phyloP scores from a whole-genome alignment of 2,888 invertebrate genomes.

The Thelaira solivaga region DNA sequence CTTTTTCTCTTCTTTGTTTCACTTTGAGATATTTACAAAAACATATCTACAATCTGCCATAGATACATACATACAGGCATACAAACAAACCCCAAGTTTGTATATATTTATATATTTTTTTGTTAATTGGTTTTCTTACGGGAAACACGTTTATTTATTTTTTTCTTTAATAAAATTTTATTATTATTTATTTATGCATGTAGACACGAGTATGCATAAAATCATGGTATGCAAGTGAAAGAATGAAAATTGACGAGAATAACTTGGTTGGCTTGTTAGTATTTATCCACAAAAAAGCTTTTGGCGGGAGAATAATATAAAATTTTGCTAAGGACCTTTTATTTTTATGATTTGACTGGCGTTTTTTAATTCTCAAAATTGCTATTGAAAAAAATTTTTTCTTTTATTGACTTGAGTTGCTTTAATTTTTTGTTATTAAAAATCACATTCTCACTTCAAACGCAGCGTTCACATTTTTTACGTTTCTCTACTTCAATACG shows the following conservation, averaged over 20 bases:
- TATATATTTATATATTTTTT: too few relatives aligned
- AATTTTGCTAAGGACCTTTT: background rate
- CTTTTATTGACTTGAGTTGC: background rate
- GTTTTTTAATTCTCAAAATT: background rate
- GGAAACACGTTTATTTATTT: background rate
- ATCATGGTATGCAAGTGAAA: too few relatives aligned
- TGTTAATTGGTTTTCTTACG: too few relatives aligned
- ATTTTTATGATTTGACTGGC: background rate
- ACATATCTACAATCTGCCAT: too few relatives aligned
- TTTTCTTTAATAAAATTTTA: background rate
- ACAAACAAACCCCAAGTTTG: too few relatives aligned
- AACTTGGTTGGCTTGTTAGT: background rate
- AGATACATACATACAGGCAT: too few relatives aligned
- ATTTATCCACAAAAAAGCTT: background rate
- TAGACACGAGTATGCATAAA: too few relatives aligned
- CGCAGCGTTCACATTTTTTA: background rate
- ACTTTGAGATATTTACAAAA: background rate
- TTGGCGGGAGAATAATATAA: slow-evolving; percentile 17
- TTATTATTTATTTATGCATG: background rate
- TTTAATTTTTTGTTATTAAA: background rate
- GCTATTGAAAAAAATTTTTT: background rate
- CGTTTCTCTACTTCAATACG: background rate
- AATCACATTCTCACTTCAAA: slow-evolving; percentile 3
- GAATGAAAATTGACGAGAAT: too few relatives aligned
- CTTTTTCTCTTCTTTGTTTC: background rate